Evolutionary conservation across 2,888 invertebrate species (phyloP), one percentile per base, ranked within the genome.

Genomic region (Macrosoma leucophasiata): DNA sequence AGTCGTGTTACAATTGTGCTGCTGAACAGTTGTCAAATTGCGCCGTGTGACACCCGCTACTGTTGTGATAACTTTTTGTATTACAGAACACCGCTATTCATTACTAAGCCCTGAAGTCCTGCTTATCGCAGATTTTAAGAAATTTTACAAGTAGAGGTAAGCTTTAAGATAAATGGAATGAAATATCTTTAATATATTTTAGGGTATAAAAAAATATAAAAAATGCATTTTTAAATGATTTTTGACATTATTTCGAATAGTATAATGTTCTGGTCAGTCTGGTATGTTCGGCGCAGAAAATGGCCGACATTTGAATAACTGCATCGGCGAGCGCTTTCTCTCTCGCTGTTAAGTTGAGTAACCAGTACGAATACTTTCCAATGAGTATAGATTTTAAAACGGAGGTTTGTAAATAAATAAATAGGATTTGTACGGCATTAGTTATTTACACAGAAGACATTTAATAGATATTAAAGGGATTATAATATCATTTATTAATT

Each of bases 1-100:
- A 84, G 82, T 84, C 55, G 67, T 71, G 67, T 68, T 69, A 63
- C 55, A 70, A 67, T 62, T 69, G 67, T 62, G 60, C 55, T 63
- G 45, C 62, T 48, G 62, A 57, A 59, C 62, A 62, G 59, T 66
- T 43, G 54, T 50, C 39, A 41, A 49, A 47, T 48, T 41, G 51
- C 50, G 46, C 38, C 47, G 51, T 55, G 65, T 58, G 48, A 55
- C 51, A 55, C 52, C 52, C 55, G 68, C 53, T 57, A 39, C 56
- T 57, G 67, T 70, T 66, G 65, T 56, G 56, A 49, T 36, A 46
- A 44, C 47, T 61, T 69, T 71, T 73, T 70, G 55, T 53, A 66
- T 71, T 67, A 51, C 68, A 72, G 65, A 68, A 44, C 33, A 31
- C 19, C 23, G 15, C 31, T 36, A 29, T 34, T 32, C 27, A 28